Base-by-base conservation (phyloP, 2,113 vertebrate genomes). In the Steatornis caripensis region DNA sequence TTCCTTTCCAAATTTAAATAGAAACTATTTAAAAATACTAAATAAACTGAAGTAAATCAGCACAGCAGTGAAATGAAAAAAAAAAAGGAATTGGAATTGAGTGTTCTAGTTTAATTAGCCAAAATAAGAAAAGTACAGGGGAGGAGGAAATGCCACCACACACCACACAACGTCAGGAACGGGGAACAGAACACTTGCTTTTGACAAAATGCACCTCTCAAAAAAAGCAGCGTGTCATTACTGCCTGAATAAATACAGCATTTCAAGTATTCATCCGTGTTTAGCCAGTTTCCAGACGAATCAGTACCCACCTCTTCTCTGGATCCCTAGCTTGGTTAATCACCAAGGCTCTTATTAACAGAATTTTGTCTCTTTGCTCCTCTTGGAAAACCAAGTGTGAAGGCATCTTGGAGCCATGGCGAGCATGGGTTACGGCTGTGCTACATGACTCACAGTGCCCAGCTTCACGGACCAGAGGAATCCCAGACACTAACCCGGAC, bases 1-100 rank as follows among this genome's bases (percentile, higher is more conserved):
- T 92, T 95, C 57, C 87, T 45, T 96, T 92, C 87, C 84, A 95
- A 79, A 91, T 95, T 96, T 91, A 92, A 97, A 96, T 95, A 84
- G 84, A 84, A 93, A 57, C 87, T 74, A 89, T 92, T 95, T 92
- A 76, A 89, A 92, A 95, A 61, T 24, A 48, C 61, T 65, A 84
- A 96, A 92, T 80, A 58, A 93, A 94, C 76, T 53, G 48, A 93
- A 92, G 64, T 46, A 68, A 81, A 82, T 79, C 4, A 10, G 53
- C 74, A 79, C 24, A 49, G 69, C 57, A 53, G n/a, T 43, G 21
- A 81, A 88, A 90, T 1, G 0, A 32, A 45, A 81, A 15, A 29
- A 46, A 37, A 49, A 66, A 71, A 21, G 6, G 30, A 84, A 26
- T 68, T 87, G 20, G 41, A 87, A 65, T 71, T 9, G 61, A 62